Conservation (phyloP, 2,888 invertebrate genomes). For the Aporophyla lueneburgensis region DNA sequence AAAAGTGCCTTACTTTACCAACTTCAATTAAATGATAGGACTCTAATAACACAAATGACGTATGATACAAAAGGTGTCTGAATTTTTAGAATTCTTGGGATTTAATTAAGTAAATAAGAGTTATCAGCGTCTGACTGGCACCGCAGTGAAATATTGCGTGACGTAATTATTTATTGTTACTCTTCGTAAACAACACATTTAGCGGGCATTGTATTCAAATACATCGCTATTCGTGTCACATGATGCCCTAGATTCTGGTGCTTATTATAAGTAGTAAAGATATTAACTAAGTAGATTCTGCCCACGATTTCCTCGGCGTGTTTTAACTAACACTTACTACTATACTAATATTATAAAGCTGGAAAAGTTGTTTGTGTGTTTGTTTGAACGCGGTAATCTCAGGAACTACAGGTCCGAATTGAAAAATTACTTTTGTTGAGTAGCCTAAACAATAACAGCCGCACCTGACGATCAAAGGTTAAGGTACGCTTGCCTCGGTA, state of each 20-base stretch:
- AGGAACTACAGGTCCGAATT: no score
- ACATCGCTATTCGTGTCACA: conserved; percentile 57
- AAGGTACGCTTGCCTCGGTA: no score
- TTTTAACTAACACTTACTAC: no score
- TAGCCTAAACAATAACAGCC: no score
- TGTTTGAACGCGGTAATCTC: no score
- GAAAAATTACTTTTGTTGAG: no score
- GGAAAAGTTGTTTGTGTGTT: no score
- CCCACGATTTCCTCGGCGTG: neutral
- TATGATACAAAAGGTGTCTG: neutral
- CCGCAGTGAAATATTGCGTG: conserved; percentile 23
- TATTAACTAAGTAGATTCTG: neutral
- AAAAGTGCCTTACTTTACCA: neutral
- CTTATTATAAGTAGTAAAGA: conserved; percentile 17
- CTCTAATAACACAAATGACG: neutral
- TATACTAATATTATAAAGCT: no score
- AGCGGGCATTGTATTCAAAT: conserved; percentile 68
- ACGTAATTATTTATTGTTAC: conserved; percentile 52
- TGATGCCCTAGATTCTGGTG: conserved; percentile 40
- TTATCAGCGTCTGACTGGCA: conserved; percentile 35
- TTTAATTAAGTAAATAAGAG: conserved; percentile 22
- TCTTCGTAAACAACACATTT: conserved; percentile 65
- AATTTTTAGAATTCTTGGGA: conserved; percentile 10
- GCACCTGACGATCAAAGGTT: no score
- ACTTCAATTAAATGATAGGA: neutral